Conservation (phyloP, 2,113 vertebrate genomes). For the Cisticola juncidis region DNA sequence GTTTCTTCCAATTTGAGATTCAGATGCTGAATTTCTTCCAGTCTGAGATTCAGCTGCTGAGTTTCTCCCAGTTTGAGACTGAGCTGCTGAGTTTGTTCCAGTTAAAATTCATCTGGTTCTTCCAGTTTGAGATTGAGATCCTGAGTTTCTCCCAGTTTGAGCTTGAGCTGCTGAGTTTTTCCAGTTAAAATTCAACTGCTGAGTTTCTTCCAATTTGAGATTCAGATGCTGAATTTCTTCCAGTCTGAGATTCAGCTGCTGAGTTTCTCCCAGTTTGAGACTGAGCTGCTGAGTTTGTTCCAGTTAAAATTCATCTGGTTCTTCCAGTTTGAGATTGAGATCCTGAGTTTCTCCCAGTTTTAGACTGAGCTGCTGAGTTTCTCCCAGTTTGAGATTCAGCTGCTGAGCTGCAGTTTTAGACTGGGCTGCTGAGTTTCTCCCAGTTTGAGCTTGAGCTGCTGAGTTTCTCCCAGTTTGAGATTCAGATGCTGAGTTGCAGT, state of each 20-base stretch:
- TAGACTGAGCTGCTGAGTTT: background rate
- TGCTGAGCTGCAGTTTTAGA: too few species aligned
- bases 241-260: background rate
- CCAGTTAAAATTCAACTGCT: background rate
- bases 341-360: too few species aligned
- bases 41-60: background rate
- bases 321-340: accelerated
- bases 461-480: accelerated
- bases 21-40: background rate
- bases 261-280: background rate
- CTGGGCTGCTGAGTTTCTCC: background rate
- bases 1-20: too few species aligned
- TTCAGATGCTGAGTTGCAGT: too few species aligned
- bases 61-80: accelerated
- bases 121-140: too few species aligned
- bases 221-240: too few species aligned
- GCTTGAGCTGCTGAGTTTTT: too few species aligned
- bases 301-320: too few species aligned
- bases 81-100: too few species aligned
- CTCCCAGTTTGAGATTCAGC: background rate
- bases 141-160: background rate
- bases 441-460: background rate
- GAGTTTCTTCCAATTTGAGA: accelerated
- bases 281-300: background rate
- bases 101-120: too few species aligned